Evolutionary conservation across 2,113 vertebrate species (phyloP).

Genomic region (Spea bombifrons): DNA sequence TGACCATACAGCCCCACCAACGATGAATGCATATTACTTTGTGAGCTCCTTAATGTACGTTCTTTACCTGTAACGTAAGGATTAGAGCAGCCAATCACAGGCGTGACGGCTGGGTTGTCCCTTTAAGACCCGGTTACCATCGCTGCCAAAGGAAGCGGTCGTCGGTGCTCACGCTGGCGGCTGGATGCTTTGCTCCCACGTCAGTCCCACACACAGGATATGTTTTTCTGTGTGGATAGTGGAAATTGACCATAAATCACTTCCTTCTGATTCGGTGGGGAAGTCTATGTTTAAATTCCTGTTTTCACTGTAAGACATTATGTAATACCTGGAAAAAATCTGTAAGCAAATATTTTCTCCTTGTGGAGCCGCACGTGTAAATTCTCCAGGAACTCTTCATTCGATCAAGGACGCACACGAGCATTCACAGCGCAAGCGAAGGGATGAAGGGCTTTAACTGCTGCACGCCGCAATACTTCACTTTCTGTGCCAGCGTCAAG

Average conservation of each 20-base stretch:
- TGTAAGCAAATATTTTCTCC: not conserved
- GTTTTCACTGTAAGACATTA: not conserved
- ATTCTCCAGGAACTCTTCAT: not conserved
- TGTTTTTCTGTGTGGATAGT: not conserved
- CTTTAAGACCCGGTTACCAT: too few relatives aligned
- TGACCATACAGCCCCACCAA: too few relatives aligned
- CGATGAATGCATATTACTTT: too few relatives aligned
- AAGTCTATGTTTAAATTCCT: slow-evolving; percentile 1
- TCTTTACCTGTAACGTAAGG: too few relatives aligned
- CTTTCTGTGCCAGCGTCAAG: too few relatives aligned
- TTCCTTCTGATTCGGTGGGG: not conserved
- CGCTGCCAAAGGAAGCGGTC: not conserved
- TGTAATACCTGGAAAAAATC: slow-evolving; percentile 6
- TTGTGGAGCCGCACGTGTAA: not conserved
- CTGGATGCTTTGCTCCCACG: not conserved
- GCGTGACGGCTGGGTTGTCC: too few relatives aligned
- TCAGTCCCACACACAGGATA: slow-evolving; percentile 4
- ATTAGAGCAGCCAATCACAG: too few relatives aligned
- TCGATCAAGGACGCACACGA: slow-evolving; percentile 11
- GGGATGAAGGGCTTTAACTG: too few relatives aligned
- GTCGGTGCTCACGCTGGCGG: not conserved
- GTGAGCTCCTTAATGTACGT: too few relatives aligned
- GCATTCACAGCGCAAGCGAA: not conserved
- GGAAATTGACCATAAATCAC: slow-evolving; percentile 13
- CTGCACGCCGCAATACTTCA: too few relatives aligned